phyloP scores from a whole-genome alignment of 1,140 invertebrate species.

The Ladona fulva region DNA sequence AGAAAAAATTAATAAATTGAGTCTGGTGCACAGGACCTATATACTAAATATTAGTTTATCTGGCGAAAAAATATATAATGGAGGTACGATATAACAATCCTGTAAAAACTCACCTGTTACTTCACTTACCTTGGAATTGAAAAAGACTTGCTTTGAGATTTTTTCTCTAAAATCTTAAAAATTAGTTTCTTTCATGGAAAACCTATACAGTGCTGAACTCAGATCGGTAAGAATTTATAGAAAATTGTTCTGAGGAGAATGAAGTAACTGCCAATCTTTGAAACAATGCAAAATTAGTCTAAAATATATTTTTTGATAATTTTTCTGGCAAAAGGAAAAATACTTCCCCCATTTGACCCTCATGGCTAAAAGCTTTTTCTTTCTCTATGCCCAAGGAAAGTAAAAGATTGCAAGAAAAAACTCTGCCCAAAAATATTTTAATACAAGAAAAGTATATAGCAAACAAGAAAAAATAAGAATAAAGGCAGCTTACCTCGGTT shows the following conservation, averaged over 20 bases:
- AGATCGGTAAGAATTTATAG: not conserved
- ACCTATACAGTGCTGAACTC: not conserved
- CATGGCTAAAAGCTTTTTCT: not conserved
- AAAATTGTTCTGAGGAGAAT: not conserved
- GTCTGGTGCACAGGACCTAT: slow-evolving; percentile 7
- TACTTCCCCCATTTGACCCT: not conserved
- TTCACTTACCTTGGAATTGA: not conserved
- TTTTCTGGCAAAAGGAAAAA: not conserved
- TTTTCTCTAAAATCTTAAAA: not conserved
- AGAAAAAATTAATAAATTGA: slow-evolving; percentile 10
- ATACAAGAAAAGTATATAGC: not conserved
- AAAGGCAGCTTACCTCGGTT: slow-evolving; percentile 3
- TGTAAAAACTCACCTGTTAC: slow-evolving; percentile 9
- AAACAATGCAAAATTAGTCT: not conserved
- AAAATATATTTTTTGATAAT: not conserved
- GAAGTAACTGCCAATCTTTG: not conserved
- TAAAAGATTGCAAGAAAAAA: slow-evolving; percentile 4
- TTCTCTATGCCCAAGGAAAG: slow-evolving; percentile 4
- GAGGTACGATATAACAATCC: not conserved
- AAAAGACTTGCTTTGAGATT: not conserved
- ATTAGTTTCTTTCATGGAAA: not conserved
- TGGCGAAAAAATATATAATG: slow-evolving; percentile 3
- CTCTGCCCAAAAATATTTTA: not conserved
- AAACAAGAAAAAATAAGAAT: slow-evolving; percentile 11
- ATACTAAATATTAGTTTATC: slow-evolving; percentile 9